Base-by-base conservation (phyloP, 2,888 invertebrate species). In the Hofmannophila pseudospretella region DNA sequence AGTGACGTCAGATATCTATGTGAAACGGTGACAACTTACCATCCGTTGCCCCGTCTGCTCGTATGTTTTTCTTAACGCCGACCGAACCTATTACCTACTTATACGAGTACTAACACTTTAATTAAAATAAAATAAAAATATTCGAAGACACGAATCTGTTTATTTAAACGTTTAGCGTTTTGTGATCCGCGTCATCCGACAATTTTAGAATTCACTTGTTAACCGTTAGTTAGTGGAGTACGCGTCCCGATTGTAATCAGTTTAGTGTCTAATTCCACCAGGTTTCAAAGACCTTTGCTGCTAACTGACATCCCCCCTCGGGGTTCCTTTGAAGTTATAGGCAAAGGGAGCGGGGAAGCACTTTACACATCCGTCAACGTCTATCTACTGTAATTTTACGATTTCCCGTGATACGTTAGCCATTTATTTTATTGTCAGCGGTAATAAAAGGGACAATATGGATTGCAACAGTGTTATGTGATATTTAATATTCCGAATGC, bases 321-420 rank as follows among this genome's bases (percentile, higher is more conserved):
- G n/a, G n/a, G n/a, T n/a, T 23, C 23, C 2, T 7, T n/a, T n/a
- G n/a, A n/a, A 4, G 8, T n/a, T n/a, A 23, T n/a, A n/a, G n/a
- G 23, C 8, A 2, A 23, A 4, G 23, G n/a, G n/a, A n/a, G 23
- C 8, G 23, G n/a, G 23, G 23, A 16, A 16, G 16, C 16, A 16
- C n/a, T 16, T 16, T 16, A 16, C 3, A 16, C 16, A 16, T 4
- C 3, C 5, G 16, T n/a, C 8, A 23, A 22, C 2, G 2, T 12
- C 7, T 8, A 33, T 34, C 28, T 22, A 35, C 8, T 45, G 47
- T 51, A 38, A 38, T 57, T 76, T 78, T 73, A 77, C 65, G 62
- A 58, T 72, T 73, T 77, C 74, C 75, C 58, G 61, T 49, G 48
- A 53, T 45, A 40, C 36, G 45, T 46, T 49, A 54, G 52, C 52